These are phyloP conservation scores for Anoplopoma fimbria DNA, from an alignment of 2,113 vertebrate genomes.

Conservation along the genomic window DNA sequence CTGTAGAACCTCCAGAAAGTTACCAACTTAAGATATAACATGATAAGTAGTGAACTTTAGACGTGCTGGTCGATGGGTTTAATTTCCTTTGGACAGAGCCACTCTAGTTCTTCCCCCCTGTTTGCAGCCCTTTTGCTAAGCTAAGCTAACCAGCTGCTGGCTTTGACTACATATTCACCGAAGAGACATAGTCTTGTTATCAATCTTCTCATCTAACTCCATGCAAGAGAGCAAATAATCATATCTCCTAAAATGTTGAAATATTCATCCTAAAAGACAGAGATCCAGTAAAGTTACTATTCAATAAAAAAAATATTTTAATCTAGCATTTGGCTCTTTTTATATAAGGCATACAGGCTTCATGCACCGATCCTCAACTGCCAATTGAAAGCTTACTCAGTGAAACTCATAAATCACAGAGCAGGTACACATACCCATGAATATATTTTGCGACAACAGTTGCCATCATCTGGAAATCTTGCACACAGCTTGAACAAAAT, in stretches of 20 bases:
- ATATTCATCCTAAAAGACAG: neutral
- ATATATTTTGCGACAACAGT: constrained; percentile 41
- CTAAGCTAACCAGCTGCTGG: neutral
- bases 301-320: constrained; percentile 28
- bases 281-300: constrained; percentile 11
- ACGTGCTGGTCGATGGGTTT: neutral
- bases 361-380: constrained; percentile 2
- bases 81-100: neutral
- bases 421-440: constrained; percentile 34
- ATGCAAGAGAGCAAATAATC: neutral
- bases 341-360: constrained; percentile 11
- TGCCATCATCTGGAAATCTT: constrained; percentile 46
- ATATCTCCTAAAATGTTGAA: neutral
- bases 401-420: constrained; percentile 46
- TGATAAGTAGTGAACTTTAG: neutral
- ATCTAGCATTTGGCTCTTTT: neutral
- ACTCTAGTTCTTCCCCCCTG: neutral
- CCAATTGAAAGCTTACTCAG: constrained; percentile 27
- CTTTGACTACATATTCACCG: neutral
- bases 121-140: neutral
- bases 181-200: neutral
- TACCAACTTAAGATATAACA: neutral
- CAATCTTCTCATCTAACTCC: neutral
- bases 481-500: constrained; percentile 39
- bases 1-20: neutral